Percentiles rank a stretch among this genome's conserved stretches.
Conservation (phyloP, 2,113 vertebrate species). For the Cyrtonyx montezumae region DNA sequence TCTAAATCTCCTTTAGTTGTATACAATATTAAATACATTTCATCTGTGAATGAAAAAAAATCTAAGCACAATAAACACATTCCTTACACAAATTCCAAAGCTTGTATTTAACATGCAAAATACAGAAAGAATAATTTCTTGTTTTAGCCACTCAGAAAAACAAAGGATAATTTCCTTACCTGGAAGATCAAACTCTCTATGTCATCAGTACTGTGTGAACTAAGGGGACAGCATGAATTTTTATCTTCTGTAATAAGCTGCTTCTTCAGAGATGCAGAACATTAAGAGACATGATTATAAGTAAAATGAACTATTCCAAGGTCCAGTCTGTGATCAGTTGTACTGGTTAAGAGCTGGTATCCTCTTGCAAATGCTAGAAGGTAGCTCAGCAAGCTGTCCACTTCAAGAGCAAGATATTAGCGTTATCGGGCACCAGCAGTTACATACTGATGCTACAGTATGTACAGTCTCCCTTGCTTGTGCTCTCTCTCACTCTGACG, state of each 20-base stretch:
- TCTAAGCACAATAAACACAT: background rate
- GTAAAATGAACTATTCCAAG: constrained; percentile 72
- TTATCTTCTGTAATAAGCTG: constrained; percentile 45
- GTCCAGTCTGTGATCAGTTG: constrained; percentile 66
- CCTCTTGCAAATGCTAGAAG: constrained; percentile 62
- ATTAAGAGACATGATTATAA: constrained; percentile 21
- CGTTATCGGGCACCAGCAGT: constrained; percentile 51
- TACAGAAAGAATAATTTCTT: background rate
- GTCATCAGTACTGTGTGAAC: constrained; percentile 3
- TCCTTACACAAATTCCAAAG: background rate
- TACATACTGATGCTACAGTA: constrained; percentile 30
- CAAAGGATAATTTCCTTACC: constrained; percentile 74
- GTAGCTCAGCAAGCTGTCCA: constrained; percentile 72
- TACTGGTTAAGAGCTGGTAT: constrained; percentile 61
- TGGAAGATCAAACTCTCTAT: constrained; percentile 54
- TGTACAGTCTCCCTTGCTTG: background rate
- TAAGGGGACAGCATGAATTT: background rate
- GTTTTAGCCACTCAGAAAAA: constrained; percentile 15
- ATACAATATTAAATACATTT: background rate
- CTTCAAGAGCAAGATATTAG: constrained; percentile 54
- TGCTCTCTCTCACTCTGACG: background rate
- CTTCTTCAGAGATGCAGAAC: constrained; percentile 45
- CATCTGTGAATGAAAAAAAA: background rate
- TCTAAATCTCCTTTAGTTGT: background rate
- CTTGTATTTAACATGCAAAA: constrained; percentile 5